Percentiles rank a stretch among this genome's conserved stretches.
Conservation (phyloP, 1,140 invertebrate genomes). For the Delia radicum region DNA sequence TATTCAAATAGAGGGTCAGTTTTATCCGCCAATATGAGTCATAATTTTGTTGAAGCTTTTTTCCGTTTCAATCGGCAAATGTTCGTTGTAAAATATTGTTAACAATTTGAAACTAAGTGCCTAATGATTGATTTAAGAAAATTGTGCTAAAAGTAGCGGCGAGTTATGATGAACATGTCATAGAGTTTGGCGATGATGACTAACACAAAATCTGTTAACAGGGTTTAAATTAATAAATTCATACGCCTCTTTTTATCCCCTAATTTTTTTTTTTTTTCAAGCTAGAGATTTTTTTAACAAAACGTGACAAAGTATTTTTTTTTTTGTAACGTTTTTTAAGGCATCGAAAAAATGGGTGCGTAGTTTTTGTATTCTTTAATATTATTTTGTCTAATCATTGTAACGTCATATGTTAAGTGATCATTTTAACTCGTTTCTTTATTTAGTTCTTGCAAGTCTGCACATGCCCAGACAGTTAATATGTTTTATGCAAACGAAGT, state of each 20-base stretch:
- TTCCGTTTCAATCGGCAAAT: neutral
- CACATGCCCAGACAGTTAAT: constrained; percentile 20
- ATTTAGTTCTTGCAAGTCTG: constrained; percentile 7
- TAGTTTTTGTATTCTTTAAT: neutral
- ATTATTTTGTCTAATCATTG: constrained; percentile 15
- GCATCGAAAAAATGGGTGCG: constrained; percentile 10
- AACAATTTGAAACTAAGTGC: neutral
- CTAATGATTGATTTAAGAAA: neutral
- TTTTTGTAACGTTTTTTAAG: neutral
- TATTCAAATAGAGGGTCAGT: neutral
- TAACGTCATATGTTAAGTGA: constrained; percentile 13
- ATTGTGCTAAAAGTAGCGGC: neutral
- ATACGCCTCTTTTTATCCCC: neutral
- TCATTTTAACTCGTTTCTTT: constrained; percentile 7
- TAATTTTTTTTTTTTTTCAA: neutral
- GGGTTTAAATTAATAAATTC: neutral
- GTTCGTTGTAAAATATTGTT: neutral
- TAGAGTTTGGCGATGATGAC: neutral
- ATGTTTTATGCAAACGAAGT: constrained; percentile 23
- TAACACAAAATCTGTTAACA: neutral
- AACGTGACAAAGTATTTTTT: constrained; percentile 20
- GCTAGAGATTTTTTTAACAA: neutral
- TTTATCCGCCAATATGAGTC: neutral
- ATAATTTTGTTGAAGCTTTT: neutral
- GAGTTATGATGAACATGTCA: neutral